Percentiles rank a stretch among this genome's conserved stretches.
Conservation (phyloP, 2,797 vertebrate species). For the Xenopus petersii region DNA sequence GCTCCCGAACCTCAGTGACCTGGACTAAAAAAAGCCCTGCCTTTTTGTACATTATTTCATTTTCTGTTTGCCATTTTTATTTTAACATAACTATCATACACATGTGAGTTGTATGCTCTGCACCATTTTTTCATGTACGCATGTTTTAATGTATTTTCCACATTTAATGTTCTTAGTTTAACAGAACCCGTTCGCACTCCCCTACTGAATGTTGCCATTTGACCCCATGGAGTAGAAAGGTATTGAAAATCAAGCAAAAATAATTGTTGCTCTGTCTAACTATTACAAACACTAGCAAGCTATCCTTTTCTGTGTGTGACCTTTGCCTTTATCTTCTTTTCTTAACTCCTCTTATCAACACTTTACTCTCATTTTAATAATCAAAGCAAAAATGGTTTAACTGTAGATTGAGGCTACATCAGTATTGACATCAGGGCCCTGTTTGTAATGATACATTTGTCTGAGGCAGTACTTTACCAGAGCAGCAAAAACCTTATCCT, state of each 20-base stretch:
- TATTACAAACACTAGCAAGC: slow-evolving; percentile 50
- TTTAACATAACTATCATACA: not conserved
- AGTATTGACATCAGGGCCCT: too few relatives aligned
- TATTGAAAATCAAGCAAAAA: slow-evolving; percentile 72
- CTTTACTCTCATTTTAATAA: too few relatives aligned
- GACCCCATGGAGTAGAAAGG: slow-evolving; percentile 98
- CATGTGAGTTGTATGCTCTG: slow-evolving; percentile 2
- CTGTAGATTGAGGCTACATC: too few relatives aligned
- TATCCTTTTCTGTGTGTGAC: slow-evolving; percentile 44
- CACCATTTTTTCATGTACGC: slow-evolving; percentile 51
- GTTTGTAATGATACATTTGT: too few relatives aligned
- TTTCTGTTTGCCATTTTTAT: not conserved
- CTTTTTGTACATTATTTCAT: not conserved
- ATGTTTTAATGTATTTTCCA: slow-evolving; percentile 63
- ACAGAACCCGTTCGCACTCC: slow-evolving; percentile 86
- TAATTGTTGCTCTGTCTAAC: slow-evolving; percentile 52
- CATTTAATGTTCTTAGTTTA: slow-evolving; percentile 87
- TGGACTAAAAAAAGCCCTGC: not conserved
- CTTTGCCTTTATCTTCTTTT: slow-evolving; percentile 56
- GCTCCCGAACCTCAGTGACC: too few relatives aligned
- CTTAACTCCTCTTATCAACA: slow-evolving; percentile 60
- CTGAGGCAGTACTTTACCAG: too few relatives aligned
- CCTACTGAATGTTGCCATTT: slow-evolving; percentile 96
- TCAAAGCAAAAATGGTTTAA: too few relatives aligned
- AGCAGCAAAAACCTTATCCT: too few relatives aligned